Evolutionary conservation across 2,797 vertebrate genomes (phyloP), one percentile per base, ranked within the genome.

Genomic region (Microhierax caerulescens): DNA sequence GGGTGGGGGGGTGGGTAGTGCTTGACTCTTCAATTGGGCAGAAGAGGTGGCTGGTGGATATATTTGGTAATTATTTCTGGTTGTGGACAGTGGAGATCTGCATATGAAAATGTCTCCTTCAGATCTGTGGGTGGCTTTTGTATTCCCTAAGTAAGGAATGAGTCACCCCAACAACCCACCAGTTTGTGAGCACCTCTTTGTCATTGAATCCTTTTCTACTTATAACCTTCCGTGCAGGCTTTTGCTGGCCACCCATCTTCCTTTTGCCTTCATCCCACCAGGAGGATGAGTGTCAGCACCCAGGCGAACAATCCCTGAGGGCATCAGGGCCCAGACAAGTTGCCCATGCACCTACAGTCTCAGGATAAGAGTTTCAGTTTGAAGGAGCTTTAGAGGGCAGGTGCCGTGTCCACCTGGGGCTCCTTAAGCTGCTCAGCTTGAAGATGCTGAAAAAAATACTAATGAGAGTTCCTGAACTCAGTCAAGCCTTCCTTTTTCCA

Each of bases 301-400:
- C 10, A 5, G 13, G 21, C 0, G 0, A 78, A 4, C 12, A 7
- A 39, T 30, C 36, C 11, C 11, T 3, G 3, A 75, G 54, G 23
- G 20, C 36, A 61, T 7, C 0, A 0, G n/a, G 10, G 6, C 57
- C 67, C 30, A 23, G 47, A 21, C 12, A 75, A 72, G 11, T 24
- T 78, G 47, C 11, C 22, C 1, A 4, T 16, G 23, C 5, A 5
- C 10, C 5, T 24, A 18, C 4, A n/a, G 6, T 17, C 22, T 30
- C 25, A 57, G 43, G 18, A 23, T 43, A 39, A 61, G 27, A 39
- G 27, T 25, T 70, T 43, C 17, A 51, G 32, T 41, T 1, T 23
- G n/a, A 50, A 90, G 47, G 48, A 60, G 23, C 7, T 45, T 3
- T 43, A 43, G 1, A 65, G 13, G 23, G 5, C 17, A 59, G 16